These are phyloP conservation scores for Terrapene triunguis DNA, from an alignment of 2,113 vertebrate species.

Conservation along the genomic window DNA sequence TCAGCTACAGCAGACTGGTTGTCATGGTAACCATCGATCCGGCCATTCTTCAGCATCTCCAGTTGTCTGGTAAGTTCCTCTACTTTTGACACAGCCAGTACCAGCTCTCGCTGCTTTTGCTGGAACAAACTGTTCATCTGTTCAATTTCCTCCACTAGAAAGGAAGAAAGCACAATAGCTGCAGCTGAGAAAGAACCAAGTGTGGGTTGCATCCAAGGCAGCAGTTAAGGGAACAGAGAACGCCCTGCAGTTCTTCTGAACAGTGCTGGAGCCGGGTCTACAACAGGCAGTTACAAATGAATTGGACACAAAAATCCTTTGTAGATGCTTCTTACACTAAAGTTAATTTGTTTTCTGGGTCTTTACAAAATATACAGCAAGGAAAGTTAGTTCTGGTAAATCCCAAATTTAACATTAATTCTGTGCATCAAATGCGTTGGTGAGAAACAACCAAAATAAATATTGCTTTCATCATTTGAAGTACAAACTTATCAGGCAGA, in stretches of 20 bases:
- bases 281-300: not conserved
- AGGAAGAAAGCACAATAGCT: conserved; percentile 63
- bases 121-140: conserved; percentile 98
- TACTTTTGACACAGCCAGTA: conserved; percentile 92
- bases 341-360: not conserved
- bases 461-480: not conserved
- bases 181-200: conserved; percentile 61
- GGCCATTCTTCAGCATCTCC: conserved; percentile 94
- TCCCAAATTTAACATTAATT: not conserved
- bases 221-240: conserved; percentile 46
- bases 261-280: not conserved
- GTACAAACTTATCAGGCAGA: not conserved
- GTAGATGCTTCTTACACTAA: fast-evolving
- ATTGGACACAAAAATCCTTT: not conserved
- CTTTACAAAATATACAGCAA: not conserved
- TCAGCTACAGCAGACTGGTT: conserved; percentile 93
- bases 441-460: not conserved
- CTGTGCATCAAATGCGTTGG: not conserved
- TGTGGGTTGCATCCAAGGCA: conserved; percentile 51
- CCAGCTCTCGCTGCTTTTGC: conserved; percentile 96
- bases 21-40: conserved; percentile 90
- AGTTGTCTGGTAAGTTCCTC: conserved; percentile 95
- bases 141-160: conserved; percentile 96
- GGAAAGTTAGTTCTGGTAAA: not conserved
- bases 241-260: not conserved